Evolutionary conservation across 2,888 invertebrate species (phyloP).

Genomic region (Agriopis aurantiaria): DNA sequence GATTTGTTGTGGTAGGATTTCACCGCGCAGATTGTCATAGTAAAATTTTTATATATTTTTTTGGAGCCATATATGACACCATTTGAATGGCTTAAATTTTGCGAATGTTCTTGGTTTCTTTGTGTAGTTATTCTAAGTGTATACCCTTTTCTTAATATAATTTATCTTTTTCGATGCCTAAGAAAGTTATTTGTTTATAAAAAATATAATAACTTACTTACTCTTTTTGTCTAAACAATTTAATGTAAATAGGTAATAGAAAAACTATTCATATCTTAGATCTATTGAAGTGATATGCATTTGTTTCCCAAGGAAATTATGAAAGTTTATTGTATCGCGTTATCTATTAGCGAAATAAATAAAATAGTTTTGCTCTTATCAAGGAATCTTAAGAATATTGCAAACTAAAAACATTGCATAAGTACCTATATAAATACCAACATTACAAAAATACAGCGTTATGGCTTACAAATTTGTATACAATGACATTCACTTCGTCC

Average conservation of each 20-base stretch:
- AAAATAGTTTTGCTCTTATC: slow-evolving; percentile 60
- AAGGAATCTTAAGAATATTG: slow-evolving; percentile 26
- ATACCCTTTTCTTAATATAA: not conserved
- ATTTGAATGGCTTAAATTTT: too few species aligned
- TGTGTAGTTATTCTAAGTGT: too few species aligned
- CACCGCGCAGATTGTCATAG: too few species aligned
- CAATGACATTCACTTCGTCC: too few species aligned
- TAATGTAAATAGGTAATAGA: slow-evolving; percentile 49
- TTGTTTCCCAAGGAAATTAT: slow-evolving; percentile 84
- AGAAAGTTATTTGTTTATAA: slow-evolving; percentile 1
- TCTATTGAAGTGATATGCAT: slow-evolving; percentile 80
- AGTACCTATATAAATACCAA: not conserved
- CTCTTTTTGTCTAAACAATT: slow-evolving; percentile 38
- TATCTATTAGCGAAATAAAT: slow-evolving; percentile 77
- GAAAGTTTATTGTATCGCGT: slow-evolving; percentile 79
- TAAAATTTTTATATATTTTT: too few species aligned
- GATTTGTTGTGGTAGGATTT: too few species aligned
- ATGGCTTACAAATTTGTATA: not conserved
- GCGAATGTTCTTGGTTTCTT: too few species aligned
- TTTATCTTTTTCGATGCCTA: not conserved
- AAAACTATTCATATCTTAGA: slow-evolving; percentile 85
- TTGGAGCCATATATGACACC: too few species aligned
- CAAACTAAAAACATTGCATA: not conserved
- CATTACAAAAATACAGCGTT: not conserved
- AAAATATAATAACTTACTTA: not conserved